Conservation (phyloP, 2,113 vertebrate species). For the Sitta europaea region DNA sequence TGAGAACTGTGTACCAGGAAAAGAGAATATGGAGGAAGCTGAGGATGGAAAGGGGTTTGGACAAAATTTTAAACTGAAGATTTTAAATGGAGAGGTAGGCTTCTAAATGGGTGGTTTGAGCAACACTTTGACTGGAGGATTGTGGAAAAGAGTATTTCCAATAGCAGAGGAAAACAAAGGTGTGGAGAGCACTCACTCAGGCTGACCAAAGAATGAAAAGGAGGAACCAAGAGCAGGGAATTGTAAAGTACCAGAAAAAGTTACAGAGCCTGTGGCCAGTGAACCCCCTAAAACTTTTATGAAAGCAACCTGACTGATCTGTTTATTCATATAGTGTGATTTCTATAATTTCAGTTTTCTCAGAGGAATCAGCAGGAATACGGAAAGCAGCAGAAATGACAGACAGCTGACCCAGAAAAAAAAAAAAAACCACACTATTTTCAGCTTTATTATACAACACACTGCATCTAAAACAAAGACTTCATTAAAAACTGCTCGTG, state of each 20-base stretch:
- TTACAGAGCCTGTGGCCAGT: not conserved
- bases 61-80: not conserved
- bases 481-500: not conserved
- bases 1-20: not conserved
- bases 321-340: not conserved
- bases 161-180: not conserved
- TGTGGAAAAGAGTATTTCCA: not conserved
- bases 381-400: conserved; percentile 24
- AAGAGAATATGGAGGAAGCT: not conserved
- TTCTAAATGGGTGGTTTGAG: not conserved
- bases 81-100: not conserved
- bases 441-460: conserved; percentile 3
- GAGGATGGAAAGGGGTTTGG: not conserved
- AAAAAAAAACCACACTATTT: not conserved
- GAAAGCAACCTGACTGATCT: not conserved
- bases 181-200: not conserved
- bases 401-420: conserved; percentile 34
- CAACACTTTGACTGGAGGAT: not conserved
- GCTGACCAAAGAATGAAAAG: not conserved
- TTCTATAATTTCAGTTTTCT: not conserved
- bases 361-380: not conserved
- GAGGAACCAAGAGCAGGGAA: not conserved
- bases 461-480: not conserved
- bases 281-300: not conserved
- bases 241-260: not conserved